These are phyloP conservation scores for Drosophila equinoxialis DNA, from an alignment of 1,140 invertebrate species.

Conservation along the genomic window DNA sequence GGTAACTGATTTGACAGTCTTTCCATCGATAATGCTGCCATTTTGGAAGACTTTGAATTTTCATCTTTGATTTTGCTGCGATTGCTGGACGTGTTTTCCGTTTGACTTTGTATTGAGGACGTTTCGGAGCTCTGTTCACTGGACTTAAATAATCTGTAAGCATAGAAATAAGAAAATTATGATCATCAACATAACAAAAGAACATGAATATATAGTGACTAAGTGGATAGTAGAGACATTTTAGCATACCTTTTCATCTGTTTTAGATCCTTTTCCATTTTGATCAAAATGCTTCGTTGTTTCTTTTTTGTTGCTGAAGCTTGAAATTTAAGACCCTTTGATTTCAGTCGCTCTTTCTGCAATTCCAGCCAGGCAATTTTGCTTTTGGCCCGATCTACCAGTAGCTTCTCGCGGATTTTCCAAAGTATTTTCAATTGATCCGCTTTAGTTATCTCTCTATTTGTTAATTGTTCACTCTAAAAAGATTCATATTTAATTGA, in stretches of 20 bases:
- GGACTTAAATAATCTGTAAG: slow-evolving; percentile 3
- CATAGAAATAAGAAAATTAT: background rate
- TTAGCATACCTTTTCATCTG: slow-evolving; percentile 9
- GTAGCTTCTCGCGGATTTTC: slow-evolving; percentile 56
- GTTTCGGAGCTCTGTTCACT: background rate
- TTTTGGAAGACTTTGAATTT: background rate
- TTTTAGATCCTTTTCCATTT: slow-evolving; percentile 14
- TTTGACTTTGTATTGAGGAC: background rate
- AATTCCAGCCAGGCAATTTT: slow-evolving; percentile 65
- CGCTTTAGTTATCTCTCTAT: background rate
- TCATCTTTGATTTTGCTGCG: background rate
- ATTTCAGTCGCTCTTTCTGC: slow-evolving; percentile 53
- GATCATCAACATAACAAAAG: background rate
- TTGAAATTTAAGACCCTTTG: slow-evolving; percentile 34
- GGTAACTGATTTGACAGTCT: background rate
- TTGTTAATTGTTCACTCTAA: background rate
- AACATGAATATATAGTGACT: background rate
- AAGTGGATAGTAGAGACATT: background rate
- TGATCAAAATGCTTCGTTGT: slow-evolving; percentile 12
- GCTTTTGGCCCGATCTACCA: slow-evolving; percentile 56
- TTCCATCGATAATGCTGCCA: background rate
- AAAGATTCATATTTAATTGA: background rate
- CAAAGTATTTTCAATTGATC: background rate
- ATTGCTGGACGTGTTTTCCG: background rate
- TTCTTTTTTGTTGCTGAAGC: slow-evolving; percentile 11